phyloP scores from a whole-genome alignment of 2,888 invertebrate genomes.

The Phaedon cochleariae region DNA sequence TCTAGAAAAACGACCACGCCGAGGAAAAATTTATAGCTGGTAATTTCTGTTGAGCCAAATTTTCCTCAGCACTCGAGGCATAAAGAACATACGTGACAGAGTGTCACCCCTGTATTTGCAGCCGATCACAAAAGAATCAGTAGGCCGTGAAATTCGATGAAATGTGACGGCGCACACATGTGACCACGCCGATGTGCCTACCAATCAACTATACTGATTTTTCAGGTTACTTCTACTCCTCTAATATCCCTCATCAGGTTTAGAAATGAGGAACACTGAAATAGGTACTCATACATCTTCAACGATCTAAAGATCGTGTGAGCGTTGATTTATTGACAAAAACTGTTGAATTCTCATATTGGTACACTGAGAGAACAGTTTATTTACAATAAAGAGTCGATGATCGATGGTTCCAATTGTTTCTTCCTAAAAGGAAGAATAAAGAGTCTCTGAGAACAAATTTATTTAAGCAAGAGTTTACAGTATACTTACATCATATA shows the following conservation, averaged over 20 bases:
- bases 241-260: neutral
- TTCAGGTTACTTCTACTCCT: neutral
- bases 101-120: constrained; percentile 49
- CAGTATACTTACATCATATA: no score
- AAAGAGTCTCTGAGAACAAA: no score
- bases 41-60: constrained; percentile 3
- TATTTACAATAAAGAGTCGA: no score
- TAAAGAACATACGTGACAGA: constrained; percentile 36
- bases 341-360: no score
- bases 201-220: constrained; percentile 48
- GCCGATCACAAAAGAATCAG: constrained; percentile 61
- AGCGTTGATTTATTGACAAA: no score
- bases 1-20: neutral
- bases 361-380: no score
- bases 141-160: constrained; percentile 65
- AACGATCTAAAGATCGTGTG: no score
- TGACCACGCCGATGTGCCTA: constrained; percentile 53
- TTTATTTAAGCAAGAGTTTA: no score
- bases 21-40: constrained; percentile 2
- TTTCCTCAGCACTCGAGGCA: constrained; percentile 19
- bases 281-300: no score
- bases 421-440: no score
- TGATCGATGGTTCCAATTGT: no score
- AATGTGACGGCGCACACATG: constrained; percentile 62
- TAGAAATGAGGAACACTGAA: no score